Base-by-base conservation (phyloP, 2,888 invertebrate genomes). In the Pogonocherus hispidulus region DNA sequence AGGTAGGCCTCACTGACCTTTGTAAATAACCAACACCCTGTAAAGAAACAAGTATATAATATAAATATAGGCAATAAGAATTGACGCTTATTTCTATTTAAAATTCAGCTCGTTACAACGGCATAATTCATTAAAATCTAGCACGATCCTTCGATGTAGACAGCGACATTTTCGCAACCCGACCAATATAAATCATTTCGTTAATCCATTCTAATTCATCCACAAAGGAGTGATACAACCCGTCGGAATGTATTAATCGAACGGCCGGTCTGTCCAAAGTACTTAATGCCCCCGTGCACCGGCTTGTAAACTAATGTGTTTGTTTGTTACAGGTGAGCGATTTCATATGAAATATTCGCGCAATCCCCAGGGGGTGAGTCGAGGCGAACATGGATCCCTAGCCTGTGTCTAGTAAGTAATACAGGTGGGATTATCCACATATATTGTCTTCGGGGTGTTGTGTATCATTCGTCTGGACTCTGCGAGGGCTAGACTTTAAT, bases 261-360 rank as follows among this genome's bases (percentile, higher is more conserved):
- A 54, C 64, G 56, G 46, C 19, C 14, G 47, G 32, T 22, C 22
- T 44, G 64, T 68, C 60, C 46, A 59, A 62, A 64, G 49, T 68
- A 47, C 64, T 63, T 64, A 68, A 68, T 68, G 47, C 63, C 47
- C n/a, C n/a, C 52, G 60, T 52, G 67, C 67, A 57, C 8, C 57
- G 56, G 57, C 18, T 57, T 51, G 67, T 60, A 60, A 64, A 68
- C 64, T 68, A 68, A 68, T 51, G 46, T 66, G 57, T 69, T 54
- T 66, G 66, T 70, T 70, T 66, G 69, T 70, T 70, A 62, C 66
- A 70, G 69, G 69, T 70, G 69, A 70, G 69, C 63, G 66, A 66
- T 63, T 59, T 37, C 63, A 52, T 66, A 66, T 59, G 69, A 66
- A 55, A 70, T 66, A 70, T 63, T 59, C 54, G 65, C 16, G 37